Base-by-base conservation (phyloP, 2,113 vertebrate species). In the Synchiropus splendidus region DNA sequence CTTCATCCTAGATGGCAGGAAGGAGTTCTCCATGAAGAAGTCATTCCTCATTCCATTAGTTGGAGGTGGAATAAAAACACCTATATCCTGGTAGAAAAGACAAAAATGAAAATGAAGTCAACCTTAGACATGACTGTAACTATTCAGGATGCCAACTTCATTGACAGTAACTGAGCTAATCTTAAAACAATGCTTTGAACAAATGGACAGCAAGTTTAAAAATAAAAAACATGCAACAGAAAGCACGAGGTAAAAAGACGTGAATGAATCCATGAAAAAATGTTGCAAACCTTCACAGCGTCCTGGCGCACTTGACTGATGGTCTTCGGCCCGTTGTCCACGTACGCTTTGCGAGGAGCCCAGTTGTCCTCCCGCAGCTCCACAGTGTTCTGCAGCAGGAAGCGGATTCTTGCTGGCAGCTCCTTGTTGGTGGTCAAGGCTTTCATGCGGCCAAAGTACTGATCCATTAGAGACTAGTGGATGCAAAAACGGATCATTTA, bases 281-380 rank as follows among this genome's bases (percentile, higher is more conserved):
- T 13, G 2, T 1, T 34, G 12, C 14, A 3, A 17, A 92, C 95
- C 88, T 95, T 98, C 44, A 93, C 92, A 76, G 94, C 94, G 67
- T 99, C 95, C 86, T 97, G 94, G 86, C 92, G 93, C 88, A 99
- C 94, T 89, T 99, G 95, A 83, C 85, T 91, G 85, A 97, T 98
- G 76, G 92, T 97, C 90, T 97, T 98, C 86, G 95, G 94, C 88
- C 92, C 94, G 70, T 97, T 99, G 86, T 99, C 95, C 83, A 89
- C 82, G 78, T 97, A 95, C 81, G 94, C 92, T 86, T 99, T 99
- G 85, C 95, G 92, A 86, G 93, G 92, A 78, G 89, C 74, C 95
- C 94, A 99, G 57, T 84, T 81, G 85, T 95, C 92, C 74, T 82
- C 88, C 83, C 94, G 88, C 87, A 97, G 86, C 88, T 99, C 95